Evolutionary conservation across 2,797 vertebrate species (phyloP), one percentile per base, ranked within the genome.

Genomic region (Phrynocephalus vlangalii): DNA sequence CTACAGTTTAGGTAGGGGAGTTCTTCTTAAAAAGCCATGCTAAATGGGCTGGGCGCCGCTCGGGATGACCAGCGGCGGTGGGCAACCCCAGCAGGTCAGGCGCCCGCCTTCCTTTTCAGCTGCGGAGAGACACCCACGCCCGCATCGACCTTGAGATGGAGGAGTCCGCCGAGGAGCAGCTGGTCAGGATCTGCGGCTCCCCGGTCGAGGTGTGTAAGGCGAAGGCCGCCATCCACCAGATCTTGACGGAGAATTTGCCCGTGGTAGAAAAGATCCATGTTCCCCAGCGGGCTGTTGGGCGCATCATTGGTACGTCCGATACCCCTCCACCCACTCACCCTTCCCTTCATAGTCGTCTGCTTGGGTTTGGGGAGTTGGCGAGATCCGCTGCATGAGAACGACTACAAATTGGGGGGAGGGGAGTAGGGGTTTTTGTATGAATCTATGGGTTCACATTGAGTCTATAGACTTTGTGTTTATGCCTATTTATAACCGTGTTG

Each of bases 171-270:
- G 95, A 91, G 26, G 95, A 97, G 89, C 90, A 88, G 0, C 68
- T 92, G 83, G 96, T 99, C 91, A 96, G 97, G 48, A 97, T 99
- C 89, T 96, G 96, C 22, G 98, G 98, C 50, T 97, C 97, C 7
- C 95, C 97, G 1, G 93, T 96, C 28, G 97, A 98, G 94, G 96
- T 99, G 70, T 95, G 98, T 93, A 90, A 95, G 44, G 98, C 98
- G 7, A 97, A 96, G 90, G 98, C 97, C 2, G 94, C 97, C 30
- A 89, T 98, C 87, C 97, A 98, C 78, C 97, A 96, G 88, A 95
- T 99, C 87, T 95, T 97, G 92, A 93, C 79, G 0, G 97, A 98
- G 83, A 97, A 94, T 73, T 90, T 96, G 50, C 96, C 95, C 0
- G 93, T 98, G 88, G 91, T 89, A 0, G 98, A 98, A 86, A 92